Conservation (phyloP, 2,888 invertebrate species). For the Eudemis profundana region DNA sequence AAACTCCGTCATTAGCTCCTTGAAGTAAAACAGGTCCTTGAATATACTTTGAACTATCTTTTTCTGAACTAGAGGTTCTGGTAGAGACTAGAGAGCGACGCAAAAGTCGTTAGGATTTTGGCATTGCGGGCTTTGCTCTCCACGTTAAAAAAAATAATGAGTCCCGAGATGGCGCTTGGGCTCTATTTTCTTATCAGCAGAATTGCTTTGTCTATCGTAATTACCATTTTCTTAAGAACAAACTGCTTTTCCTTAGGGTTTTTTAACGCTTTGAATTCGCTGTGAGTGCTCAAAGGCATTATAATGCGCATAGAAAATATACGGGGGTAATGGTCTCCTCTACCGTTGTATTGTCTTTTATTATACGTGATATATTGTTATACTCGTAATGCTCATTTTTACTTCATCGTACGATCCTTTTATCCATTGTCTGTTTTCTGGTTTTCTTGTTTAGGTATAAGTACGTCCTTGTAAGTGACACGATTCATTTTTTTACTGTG, state of each 20-base stretch:
- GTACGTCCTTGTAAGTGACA: background rate
- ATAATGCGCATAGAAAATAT: background rate
- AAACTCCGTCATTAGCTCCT: slow-evolving; percentile 12
- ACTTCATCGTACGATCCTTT: background rate
- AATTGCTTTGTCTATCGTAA: slow-evolving; percentile 52
- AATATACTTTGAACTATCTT: slow-evolving; percentile 1
- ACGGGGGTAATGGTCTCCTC: background rate
- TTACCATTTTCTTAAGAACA: slow-evolving; percentile 50
- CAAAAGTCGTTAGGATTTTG: slow-evolving; percentile 15
- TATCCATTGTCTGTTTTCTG: background rate
- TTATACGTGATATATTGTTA: slow-evolving; percentile 7
- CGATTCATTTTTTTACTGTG: too few species aligned
- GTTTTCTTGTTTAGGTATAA: background rate
- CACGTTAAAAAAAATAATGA: slow-evolving; percentile 58
- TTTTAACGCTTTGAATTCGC: background rate
- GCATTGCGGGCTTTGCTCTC: slow-evolving; percentile 44
- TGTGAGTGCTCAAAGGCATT: background rate
- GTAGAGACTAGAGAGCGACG: background rate
- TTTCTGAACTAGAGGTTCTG: background rate
- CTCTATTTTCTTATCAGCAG: slow-evolving; percentile 53
- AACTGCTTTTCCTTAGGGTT: slow-evolving; percentile 26
- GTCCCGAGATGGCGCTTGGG: slow-evolving; percentile 54
- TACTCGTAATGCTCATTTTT: background rate
- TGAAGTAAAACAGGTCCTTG: background rate
- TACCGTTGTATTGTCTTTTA: background rate